A percentile compares a stretch with the other conserved stretches of the same genome.
Evolutionary conservation across 1,140 invertebrate genomes (phyloP).

Genomic region (Chrysopa pallens): DNA sequence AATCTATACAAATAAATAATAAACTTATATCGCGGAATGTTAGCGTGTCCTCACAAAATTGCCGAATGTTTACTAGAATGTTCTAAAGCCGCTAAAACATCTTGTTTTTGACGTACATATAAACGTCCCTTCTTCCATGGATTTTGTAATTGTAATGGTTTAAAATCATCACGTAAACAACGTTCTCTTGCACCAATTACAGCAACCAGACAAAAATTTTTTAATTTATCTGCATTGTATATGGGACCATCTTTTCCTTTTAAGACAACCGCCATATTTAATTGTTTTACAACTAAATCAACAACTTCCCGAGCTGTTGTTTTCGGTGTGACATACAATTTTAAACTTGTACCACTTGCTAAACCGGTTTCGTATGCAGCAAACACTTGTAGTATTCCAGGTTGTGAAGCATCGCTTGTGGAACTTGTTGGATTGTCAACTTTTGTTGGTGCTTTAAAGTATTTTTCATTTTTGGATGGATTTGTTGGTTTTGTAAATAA

Average conservation of each 20-base stretch:
- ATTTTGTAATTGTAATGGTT: conserved; percentile 78
- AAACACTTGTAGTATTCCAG: conserved; percentile 67
- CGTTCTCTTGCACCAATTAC: conserved; percentile 83
- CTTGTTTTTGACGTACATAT: conserved; percentile 77
- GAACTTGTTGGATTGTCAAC: conserved; percentile 3
- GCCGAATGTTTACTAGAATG: conserved; percentile 59
- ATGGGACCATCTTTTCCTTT: conserved; percentile 74
- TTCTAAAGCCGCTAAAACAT: conserved; percentile 70
- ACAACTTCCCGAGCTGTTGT: conserved; percentile 88
- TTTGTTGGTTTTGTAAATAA: conserved; percentile 22
- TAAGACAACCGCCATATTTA: conserved; percentile 79
- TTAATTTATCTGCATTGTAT: conserved; percentile 58
- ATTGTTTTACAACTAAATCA: conserved; percentile 80
- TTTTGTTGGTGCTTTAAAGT: conserved; percentile 1
- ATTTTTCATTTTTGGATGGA: neutral
- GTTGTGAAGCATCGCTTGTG: conserved; percentile 16
- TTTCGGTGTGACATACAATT: conserved; percentile 73
- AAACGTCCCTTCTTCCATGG: conserved; percentile 87
- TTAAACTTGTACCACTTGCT: conserved; percentile 77
- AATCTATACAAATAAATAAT: neutral
- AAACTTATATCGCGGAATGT: neutral
- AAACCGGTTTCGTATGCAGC: conserved; percentile 89
- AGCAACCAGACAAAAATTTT: conserved; percentile 83
- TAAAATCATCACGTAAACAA: conserved; percentile 83
- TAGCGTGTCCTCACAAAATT: neutral